Evolutionary conservation across 2,888 invertebrate species (phyloP).

Genomic region (Drosophila eohydei): DNA sequence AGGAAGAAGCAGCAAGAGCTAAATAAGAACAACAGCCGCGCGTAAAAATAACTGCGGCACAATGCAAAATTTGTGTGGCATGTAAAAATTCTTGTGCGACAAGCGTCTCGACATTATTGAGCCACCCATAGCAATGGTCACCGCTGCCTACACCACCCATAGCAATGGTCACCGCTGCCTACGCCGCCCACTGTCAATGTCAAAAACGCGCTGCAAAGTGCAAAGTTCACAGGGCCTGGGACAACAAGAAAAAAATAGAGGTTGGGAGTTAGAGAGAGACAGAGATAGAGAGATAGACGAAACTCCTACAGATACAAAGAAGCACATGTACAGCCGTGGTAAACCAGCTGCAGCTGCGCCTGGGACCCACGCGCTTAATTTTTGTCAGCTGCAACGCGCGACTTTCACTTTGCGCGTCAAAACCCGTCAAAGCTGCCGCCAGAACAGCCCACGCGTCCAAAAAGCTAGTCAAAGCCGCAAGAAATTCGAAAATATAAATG

Average conservation of each 20-base stretch:
- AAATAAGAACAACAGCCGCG: constrained; percentile 24
- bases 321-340: neutral
- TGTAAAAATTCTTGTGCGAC: constrained; percentile 47
- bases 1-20: constrained; percentile 24
- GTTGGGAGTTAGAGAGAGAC: neutral
- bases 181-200: constrained; percentile 53
- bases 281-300: no score
- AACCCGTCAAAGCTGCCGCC: constrained; percentile 47
- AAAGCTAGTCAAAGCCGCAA: constrained; percentile 16
- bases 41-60: constrained; percentile 67
- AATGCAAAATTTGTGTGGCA: constrained; percentile 61
- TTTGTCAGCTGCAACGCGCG: constrained; percentile 55
- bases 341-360: constrained; percentile 27
- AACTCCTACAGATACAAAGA: neutral
- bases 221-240: constrained; percentile 59
- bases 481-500: constrained; percentile 37
- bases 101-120: constrained; percentile 35
- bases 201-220: constrained; percentile 52
- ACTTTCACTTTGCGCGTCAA: constrained; percentile 72
- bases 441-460: constrained; percentile 66
- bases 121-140: constrained; percentile 14
- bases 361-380: constrained; percentile 40
- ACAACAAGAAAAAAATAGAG: constrained; percentile 17
- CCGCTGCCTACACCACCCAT: constrained; percentile 9
- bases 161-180: neutral